phyloP scores from a whole-genome alignment of 2,888 invertebrate genomes.

The Brenthis hecate region DNA sequence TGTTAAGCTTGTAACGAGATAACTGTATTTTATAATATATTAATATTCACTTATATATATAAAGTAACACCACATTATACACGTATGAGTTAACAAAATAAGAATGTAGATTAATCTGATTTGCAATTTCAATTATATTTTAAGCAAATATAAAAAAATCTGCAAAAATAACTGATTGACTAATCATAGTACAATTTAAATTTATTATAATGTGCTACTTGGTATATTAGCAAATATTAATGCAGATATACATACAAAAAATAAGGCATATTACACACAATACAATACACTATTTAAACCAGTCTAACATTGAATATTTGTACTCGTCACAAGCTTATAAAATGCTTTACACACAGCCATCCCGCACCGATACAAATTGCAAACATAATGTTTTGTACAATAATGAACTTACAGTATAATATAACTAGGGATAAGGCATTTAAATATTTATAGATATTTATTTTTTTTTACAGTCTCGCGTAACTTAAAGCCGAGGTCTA shows the following conservation, averaged over 20 bases:
- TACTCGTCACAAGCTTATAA: constrained; percentile 41
- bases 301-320: not conserved
- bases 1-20: constrained; percentile 17
- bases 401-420: constrained; percentile 52
- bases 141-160: too few species aligned
- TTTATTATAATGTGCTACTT: too few species aligned
- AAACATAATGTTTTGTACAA: constrained; percentile 54
- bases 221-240: too few species aligned
- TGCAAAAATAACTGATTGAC: too few species aligned
- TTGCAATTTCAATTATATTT: too few species aligned
- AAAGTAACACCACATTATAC: not conserved
- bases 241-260: too few species aligned
- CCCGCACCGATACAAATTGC: constrained; percentile 48
- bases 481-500: constrained; percentile 72
- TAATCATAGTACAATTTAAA: too few species aligned
- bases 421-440: constrained; percentile 69
- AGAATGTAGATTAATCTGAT: too few species aligned
- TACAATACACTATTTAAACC: too few species aligned
- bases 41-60: not conserved
- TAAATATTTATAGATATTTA: constrained; percentile 74
- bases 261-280: too few species aligned
- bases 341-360: constrained; percentile 79
- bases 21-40: not conserved
- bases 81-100: too few species aligned
- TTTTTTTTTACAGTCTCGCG: constrained; percentile 78